A percentile compares a stretch with the other conserved stretches of the same genome.
Evolutionary conservation across 2,888 invertebrate species (phyloP).

Genomic region (Drosophila demipolita): DNA sequence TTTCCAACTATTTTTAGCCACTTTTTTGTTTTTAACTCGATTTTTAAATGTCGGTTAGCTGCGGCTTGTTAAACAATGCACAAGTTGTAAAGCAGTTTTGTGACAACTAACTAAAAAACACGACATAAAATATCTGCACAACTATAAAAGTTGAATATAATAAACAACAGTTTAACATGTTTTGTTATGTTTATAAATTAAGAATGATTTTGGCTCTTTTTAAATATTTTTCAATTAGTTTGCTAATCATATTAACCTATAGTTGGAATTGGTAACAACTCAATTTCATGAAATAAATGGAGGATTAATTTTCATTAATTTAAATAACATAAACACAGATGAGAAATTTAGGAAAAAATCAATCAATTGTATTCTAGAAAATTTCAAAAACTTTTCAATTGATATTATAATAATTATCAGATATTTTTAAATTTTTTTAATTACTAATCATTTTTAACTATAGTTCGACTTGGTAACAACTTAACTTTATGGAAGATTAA

Average conservation of each 20-base stretch:
- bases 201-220: background rate
- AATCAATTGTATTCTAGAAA: no score
- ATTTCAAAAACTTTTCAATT: no score
- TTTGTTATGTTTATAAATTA: background rate
- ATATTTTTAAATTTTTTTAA: background rate
- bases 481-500: no score
- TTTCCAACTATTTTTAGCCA: slow-evolving; percentile 18
- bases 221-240: background rate
- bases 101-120: background rate
- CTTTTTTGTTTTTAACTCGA: background rate
- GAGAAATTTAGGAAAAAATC: no score
- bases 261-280: no score
- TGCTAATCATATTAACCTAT: no score
- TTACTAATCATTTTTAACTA: no score
- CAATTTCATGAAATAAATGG: no score
- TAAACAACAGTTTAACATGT: slow-evolving; percentile 20
- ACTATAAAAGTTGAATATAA: slow-evolving; percentile 52
- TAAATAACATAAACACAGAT: no score
- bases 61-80: slow-evolving; percentile 56
- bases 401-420: no score
- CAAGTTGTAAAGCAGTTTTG: slow-evolving; percentile 44
- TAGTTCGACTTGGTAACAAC: no score
- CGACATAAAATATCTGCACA: slow-evolving; percentile 10
- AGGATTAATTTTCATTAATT: no score
- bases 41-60: slow-evolving; percentile 31